These are phyloP conservation scores for Eurystomus gularis DNA, from an alignment of 2,113 vertebrate genomes.

Conservation along the genomic window DNA sequence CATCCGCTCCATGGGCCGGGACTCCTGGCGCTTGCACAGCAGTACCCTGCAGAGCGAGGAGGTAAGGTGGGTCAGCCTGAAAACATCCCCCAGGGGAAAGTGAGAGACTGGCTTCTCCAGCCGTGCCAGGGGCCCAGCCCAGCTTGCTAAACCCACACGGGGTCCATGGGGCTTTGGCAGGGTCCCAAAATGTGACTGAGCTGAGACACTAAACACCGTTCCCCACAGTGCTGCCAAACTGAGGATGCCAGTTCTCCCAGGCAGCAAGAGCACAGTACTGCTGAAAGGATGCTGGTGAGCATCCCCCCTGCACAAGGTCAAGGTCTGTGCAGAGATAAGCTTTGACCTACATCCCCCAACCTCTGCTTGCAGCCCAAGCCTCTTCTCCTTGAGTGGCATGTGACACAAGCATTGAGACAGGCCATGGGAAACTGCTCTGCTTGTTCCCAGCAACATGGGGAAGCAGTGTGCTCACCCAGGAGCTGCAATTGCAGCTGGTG, in stretches of 20 bases:
- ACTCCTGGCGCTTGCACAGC: conserved; percentile 82
- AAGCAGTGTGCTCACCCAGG: not conserved
- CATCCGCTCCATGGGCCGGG: conserved; percentile 79
- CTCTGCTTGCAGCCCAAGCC: not conserved
- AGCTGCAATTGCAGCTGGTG: not conserved
- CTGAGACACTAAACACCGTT: not conserved
- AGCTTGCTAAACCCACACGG: not conserved
- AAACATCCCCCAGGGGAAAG: rapidly evolving
- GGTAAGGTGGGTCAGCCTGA: not conserved
- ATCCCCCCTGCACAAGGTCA: not conserved
- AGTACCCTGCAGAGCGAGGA: conserved; percentile 73
- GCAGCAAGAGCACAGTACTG: not conserved
- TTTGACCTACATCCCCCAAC: not conserved
- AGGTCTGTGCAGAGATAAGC: not conserved
- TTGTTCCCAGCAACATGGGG: not conserved
- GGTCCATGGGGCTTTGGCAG: not conserved
- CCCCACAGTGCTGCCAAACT: not conserved
- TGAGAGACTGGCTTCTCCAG: not conserved
- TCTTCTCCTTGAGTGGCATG: not conserved
- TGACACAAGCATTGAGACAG: not conserved
- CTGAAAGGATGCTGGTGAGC: not conserved
- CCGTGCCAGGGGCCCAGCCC: not conserved
- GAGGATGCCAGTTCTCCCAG: not conserved
- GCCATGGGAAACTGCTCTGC: not conserved
- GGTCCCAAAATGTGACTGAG: rapidly evolving